These are phyloP conservation scores for Drosophila birchii DNA, from an alignment of 2,888 invertebrate species.

Conservation along the genomic window DNA sequence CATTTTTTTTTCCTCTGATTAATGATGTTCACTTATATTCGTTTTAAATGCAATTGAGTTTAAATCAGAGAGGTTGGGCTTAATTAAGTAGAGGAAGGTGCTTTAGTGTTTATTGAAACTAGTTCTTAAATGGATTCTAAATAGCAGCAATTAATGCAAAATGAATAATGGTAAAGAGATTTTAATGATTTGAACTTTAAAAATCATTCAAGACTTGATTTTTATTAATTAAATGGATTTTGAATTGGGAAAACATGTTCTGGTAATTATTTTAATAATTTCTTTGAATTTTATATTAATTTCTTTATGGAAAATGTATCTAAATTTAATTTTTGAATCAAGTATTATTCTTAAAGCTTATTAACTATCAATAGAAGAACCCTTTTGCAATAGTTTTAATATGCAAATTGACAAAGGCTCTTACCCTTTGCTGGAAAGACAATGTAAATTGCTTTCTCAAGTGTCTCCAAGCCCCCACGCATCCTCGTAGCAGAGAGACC, in stretches of 20 bases:
- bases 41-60: constrained; percentile 3
- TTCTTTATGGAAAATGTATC: neutral
- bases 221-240: neutral
- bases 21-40: neutral
- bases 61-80: neutral
- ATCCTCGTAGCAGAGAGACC: neutral
- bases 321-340: neutral
- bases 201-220: neutral
- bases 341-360: neutral
- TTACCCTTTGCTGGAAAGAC: neutral
- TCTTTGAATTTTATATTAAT: neutral
- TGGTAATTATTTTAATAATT: neutral
- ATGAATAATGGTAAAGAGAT: too few relatives aligned
- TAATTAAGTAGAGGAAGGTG: neutral
- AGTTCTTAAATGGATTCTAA: neutral
- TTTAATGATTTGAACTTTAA: neutral
- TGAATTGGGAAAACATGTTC: neutral
- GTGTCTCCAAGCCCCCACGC: constrained; percentile 17
- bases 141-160: too few relatives aligned
- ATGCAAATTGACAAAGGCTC: constrained; percentile 23
- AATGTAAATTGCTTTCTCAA: constrained; percentile 10
- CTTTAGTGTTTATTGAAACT: neutral
- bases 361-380: constrained; percentile 3
- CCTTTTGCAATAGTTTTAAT: constrained; percentile 4
- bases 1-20: neutral